Conservation (phyloP, 1,140 invertebrate genomes). For the Diachasmimorpha longicaudata region DNA sequence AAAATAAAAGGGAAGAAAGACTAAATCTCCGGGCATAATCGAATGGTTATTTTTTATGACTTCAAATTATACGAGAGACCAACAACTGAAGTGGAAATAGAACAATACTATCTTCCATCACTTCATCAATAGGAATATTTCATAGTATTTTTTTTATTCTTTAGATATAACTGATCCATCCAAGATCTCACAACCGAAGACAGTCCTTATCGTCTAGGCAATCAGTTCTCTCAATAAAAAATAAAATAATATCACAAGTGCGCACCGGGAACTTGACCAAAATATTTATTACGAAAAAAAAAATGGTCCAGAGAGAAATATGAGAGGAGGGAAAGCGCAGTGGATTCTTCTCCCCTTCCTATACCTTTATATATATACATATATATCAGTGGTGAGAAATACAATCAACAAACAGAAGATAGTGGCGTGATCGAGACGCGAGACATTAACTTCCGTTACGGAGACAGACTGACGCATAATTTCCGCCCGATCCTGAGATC, state of each 20-base stretch:
- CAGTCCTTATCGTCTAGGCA: no score
- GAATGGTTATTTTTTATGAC: background rate
- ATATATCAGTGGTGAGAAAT: constrained; percentile 29
- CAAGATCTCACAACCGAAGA: no score
- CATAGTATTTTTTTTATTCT: no score
- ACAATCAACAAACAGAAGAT: constrained; percentile 54
- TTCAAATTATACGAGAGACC: background rate
- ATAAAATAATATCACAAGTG: no score
- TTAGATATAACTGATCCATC: no score
- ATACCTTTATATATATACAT: no score
- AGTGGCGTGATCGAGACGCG: constrained; percentile 54
- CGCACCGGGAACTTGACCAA: no score
- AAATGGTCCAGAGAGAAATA: background rate
- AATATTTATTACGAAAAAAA: no score
- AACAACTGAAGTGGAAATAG: background rate
- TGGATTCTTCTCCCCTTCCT: background rate
- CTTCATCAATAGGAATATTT: background rate
- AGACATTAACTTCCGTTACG: constrained; percentile 52
- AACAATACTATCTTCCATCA: background rate
- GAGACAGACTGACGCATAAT: constrained; percentile 63
- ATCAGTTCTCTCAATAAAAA: no score
- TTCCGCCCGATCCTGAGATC: constrained; percentile 53
- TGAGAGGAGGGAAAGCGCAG: background rate
- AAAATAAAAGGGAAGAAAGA: background rate
- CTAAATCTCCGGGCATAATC: background rate